phyloP scores from a whole-genome alignment of 2,888 invertebrate species.

The Polylopha cassiicola region DNA sequence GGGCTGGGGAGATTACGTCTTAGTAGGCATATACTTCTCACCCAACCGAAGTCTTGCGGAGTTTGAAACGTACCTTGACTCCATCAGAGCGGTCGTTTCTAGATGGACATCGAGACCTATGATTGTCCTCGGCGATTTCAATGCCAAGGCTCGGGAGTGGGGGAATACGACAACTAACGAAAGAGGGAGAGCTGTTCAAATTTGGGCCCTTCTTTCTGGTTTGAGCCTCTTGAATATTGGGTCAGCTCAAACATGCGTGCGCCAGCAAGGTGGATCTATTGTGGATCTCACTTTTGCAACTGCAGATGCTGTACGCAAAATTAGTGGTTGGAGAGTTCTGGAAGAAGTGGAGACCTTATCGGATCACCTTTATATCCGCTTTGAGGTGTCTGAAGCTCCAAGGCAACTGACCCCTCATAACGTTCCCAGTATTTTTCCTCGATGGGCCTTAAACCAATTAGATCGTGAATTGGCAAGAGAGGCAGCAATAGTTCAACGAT shows the following conservation, averaged over 20 bases:
- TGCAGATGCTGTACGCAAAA: background rate
- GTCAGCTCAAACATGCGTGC: background rate
- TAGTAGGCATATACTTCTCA: too few relatives aligned
- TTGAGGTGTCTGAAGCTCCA: conserved; percentile 1
- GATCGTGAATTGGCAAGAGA: background rate
- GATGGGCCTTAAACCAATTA: background rate
- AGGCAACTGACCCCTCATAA: too few relatives aligned
- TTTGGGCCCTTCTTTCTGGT: background rate
- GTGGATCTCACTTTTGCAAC: background rate
- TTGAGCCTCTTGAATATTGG: background rate
- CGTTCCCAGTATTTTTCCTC: background rate
- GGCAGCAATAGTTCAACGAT: background rate
- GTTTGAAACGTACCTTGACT: background rate
- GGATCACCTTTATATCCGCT: conserved; percentile 4
- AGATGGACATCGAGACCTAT: background rate
- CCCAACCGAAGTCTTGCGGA: too few relatives aligned
- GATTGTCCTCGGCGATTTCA: conserved; percentile 5
- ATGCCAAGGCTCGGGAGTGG: conserved; percentile 9
- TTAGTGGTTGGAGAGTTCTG: background rate
- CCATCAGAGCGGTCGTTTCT: background rate
- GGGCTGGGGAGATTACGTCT: background rate
- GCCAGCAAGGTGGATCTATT: background rate
- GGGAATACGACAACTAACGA: background rate
- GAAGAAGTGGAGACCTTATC: conserved; percentile 5
- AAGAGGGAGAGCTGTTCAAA: background rate